phyloP scores from a whole-genome alignment of 2,113 vertebrate genomes.

The Morphnarchus princeps region DNA sequence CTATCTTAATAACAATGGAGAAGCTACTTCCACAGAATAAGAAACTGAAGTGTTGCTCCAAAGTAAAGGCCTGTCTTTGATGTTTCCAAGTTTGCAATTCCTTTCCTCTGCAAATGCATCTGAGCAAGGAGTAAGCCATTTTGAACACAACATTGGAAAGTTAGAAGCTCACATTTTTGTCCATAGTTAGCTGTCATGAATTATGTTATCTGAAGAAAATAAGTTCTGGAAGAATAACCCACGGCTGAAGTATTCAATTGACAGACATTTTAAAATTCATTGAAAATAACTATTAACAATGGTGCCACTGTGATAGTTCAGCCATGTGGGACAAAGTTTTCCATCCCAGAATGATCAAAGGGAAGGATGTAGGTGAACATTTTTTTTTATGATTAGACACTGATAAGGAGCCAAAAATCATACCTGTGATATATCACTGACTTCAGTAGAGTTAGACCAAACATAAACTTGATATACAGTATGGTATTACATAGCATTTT shows the following conservation, averaged over 20 bases:
- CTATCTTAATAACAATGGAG: not conserved
- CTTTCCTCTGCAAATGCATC: not conserved
- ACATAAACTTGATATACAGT: not conserved
- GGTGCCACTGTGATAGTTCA: not conserved
- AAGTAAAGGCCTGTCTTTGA: not conserved
- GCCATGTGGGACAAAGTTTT: not conserved
- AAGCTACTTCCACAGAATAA: not conserved
- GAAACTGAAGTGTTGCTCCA: not conserved
- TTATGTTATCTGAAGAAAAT: slow-evolving; percentile 1
- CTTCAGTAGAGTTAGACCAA: not conserved
- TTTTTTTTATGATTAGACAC: not conserved
- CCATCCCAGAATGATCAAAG: not conserved
- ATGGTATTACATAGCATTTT: not conserved
- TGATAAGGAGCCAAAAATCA: not conserved
- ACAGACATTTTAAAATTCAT: not conserved
- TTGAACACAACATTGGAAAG: not conserved
- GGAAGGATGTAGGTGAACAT: not conserved
- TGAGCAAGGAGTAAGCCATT: not conserved
- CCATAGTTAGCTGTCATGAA: not conserved
- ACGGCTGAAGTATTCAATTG: not conserved
- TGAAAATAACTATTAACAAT: not conserved
- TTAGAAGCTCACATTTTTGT: not conserved
- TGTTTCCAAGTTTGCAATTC: not conserved
- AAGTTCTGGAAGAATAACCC: not conserved
- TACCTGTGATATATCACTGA: not conserved